Evolutionary conservation across 1,140 invertebrate genomes (phyloP), one percentile per base, ranked within the genome.

Genomic region (Psilanteris sp.): DNA sequence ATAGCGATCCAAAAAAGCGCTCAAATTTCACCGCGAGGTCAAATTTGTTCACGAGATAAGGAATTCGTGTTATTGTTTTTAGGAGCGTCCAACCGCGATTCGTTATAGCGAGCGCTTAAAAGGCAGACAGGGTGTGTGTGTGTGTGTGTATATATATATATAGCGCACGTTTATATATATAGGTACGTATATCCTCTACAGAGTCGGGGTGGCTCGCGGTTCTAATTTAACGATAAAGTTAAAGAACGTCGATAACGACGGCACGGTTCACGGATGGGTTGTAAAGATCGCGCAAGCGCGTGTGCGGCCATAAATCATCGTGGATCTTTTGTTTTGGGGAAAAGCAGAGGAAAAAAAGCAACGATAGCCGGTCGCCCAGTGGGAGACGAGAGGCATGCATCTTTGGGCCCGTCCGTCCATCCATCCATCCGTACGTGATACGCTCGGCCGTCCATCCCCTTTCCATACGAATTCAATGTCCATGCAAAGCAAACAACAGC

Each of bases 401-500:
- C 36, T 41, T 9, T 29, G 16, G 61, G 32, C 24, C 44, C 31
- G 32, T 37, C 43, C 26, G 44, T 26, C 41, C 41, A n/a, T 68
- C 64, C 59, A 55, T 62, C 44, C 62, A 16, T 48, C 50, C 24
- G 54, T 50, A 34, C 61, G 61, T 16, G 37, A 68, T 48, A 10
- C 39, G 62, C 48, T 50, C 48, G 5, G 11, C 32, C 64, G 26
- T 64, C 66, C 59, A 66, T 67, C 68, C 59, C 74, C 48, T 46
- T 62, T 68, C 59, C 64, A 66, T 62, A 79, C 79, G 79, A 80
- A 83, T 85, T 85, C 80, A 85, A 86, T 84, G 85, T 84, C 82
- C 84, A 87, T 86, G 84, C 84, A 85, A 87, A 84, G 83, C 82
- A 84, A 85, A 83, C 81, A 77, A 67, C 82, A 79, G 76, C 74